A percentile compares a stretch with the other conserved stretches of the same genome.
phyloP scores from a whole-genome alignment of 92 coral and sea anemone genomes.

The Umimayanthus chanpuru region DNA sequence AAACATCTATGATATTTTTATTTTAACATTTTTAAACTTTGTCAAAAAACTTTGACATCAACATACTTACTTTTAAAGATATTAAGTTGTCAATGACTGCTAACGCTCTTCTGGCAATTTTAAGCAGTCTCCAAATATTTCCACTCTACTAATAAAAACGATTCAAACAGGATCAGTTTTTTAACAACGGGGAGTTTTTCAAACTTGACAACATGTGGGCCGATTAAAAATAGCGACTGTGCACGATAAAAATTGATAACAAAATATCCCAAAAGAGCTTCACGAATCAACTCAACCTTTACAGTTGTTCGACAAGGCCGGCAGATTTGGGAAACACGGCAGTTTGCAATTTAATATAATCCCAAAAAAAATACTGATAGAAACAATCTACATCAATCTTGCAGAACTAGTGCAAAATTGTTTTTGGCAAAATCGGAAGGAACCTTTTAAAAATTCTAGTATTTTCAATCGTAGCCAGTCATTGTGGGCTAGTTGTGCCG shows the following conservation, averaged over 20 bases:
- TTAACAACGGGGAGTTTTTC: background rate
- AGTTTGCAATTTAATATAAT: too few relatives aligned
- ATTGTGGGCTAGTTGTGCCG: too few relatives aligned
- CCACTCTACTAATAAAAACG: background rate
- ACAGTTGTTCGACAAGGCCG: background rate
- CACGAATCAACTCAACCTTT: too few relatives aligned
- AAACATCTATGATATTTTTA: background rate
- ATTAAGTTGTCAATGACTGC: background rate
- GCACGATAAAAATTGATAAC: background rate
- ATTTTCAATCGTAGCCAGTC: too few relatives aligned
- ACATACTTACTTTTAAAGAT: background rate
- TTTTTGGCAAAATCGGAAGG: too few relatives aligned
- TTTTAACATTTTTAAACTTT: background rate
- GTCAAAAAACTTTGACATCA: too few relatives aligned
- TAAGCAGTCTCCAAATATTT: background rate
- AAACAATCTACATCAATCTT: background rate
- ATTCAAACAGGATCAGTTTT: background rate
- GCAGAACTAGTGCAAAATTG: too few relatives aligned
- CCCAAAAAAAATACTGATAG: background rate
- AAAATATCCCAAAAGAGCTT: too few relatives aligned
- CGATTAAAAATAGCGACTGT: background rate
- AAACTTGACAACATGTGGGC: background rate
- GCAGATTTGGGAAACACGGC: background rate
- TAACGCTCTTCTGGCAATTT: background rate
- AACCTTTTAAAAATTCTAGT: too few relatives aligned